These are phyloP conservation scores for Caenorhabditis becei DNA, from an alignment of 2,888 invertebrate genomes.

Conservation along the genomic window DNA sequence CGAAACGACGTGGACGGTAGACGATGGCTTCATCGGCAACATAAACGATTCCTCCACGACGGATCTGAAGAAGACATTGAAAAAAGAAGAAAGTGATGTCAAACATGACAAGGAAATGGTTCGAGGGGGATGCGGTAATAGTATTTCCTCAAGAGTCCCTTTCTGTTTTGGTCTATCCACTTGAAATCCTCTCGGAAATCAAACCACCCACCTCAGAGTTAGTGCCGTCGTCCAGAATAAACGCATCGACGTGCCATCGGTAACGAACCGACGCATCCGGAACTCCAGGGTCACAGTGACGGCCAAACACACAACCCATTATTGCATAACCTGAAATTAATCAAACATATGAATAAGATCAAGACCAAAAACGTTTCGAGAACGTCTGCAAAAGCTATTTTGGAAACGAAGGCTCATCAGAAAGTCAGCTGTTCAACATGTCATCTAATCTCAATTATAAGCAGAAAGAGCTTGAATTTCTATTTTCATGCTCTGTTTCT, in stretches of 20 bases:
- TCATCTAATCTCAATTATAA: conserved; percentile 22
- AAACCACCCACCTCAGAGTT: conserved; percentile 54
- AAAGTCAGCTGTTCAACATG: conserved; percentile 41
- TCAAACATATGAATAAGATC: not conserved
- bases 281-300: conserved; percentile 76
- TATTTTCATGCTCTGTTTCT: too few relatives aligned
- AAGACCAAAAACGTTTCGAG: conserved; percentile 2
- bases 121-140: conserved; percentile 12
- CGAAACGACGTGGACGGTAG: conserved; percentile 66
- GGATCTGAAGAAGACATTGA: conserved; percentile 46
- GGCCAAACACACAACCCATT: conserved; percentile 78
- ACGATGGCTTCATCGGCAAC: conserved; percentile 68
- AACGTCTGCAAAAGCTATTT: conserved; percentile 16
- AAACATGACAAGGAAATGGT: conserved; percentile 33
- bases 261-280: conserved; percentile 77
- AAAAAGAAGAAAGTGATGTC: conserved; percentile 26
- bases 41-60: conserved; percentile 67
- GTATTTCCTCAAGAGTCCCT: conserved; percentile 12
- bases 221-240: conserved; percentile 70
- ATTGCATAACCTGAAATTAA: conserved; percentile 57
- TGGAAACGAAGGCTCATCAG: not conserved
- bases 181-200: not conserved
- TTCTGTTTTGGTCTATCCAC: conserved; percentile 15
- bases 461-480: not conserved
- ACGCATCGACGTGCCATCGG: conserved; percentile 75